Evolutionary conservation across 2,113 vertebrate species (phyloP).

Genomic region (Alouatta palliata): DNA sequence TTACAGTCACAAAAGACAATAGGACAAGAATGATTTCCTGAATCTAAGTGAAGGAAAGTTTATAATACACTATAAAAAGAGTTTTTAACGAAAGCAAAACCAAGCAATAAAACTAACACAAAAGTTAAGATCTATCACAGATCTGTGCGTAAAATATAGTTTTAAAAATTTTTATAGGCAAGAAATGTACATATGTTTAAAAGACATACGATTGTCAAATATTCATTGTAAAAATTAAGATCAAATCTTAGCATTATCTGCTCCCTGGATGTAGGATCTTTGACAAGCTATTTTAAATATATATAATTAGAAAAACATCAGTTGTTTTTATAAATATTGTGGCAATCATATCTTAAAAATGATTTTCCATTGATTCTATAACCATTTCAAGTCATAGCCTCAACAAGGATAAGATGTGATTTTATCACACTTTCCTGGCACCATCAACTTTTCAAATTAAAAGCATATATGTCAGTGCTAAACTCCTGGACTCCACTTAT

Average conservation of each 20-base stretch:
- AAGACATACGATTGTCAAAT: background rate
- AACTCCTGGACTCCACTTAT: background rate
- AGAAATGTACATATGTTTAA: background rate
- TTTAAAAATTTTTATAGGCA: background rate
- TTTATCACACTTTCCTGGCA: background rate
- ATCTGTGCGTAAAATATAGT: background rate
- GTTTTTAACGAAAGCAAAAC: background rate
- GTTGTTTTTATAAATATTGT: background rate
- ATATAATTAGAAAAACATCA: background rate
- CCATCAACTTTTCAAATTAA: background rate
- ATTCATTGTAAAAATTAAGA: background rate
- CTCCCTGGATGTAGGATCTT: background rate
- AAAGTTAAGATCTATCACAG: slow-evolving; percentile 12
- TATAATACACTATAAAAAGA: slow-evolving; percentile 30
- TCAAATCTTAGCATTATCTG: background rate
- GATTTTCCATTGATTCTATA: background rate
- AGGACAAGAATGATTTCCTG: slow-evolving; percentile 14
- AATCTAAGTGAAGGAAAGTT: slow-evolving; percentile 16
- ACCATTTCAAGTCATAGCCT: background rate
- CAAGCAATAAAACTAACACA: background rate
- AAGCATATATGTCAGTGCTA: background rate
- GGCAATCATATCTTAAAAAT: background rate
- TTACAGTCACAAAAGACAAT: slow-evolving; percentile 33
- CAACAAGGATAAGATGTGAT: background rate
- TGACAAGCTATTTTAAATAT: background rate